Evolutionary conservation across 2,888 invertebrate genomes (phyloP), one percentile per base, ranked within the genome.

Genomic region (Zaprionus obscuricornis): DNA sequence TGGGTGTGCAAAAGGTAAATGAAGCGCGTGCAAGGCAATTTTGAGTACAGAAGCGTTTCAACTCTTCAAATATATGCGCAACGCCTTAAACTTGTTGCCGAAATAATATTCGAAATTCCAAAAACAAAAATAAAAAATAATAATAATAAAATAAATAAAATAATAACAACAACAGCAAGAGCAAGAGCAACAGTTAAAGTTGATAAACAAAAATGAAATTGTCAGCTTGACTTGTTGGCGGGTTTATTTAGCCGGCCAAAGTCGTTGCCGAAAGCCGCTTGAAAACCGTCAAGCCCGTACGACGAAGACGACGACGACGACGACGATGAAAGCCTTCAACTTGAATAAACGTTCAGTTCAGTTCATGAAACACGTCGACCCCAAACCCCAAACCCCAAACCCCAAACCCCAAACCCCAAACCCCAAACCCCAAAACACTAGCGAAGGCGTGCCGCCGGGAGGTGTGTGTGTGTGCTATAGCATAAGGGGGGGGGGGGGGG

Each of bases 221-320:
- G 84, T 55, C 67, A 58, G 66, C 79, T 84, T 75, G n/a, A n/a
- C n/a, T n/a, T n/a, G n/a, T n/a, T 71, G 75, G 84, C 81, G 84
- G 73, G 68, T 68, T 81, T 76, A 59, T 72, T 79, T 63, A 79
- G 84, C 64, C 81, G 60, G 70, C 50, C 46, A 68, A 72, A 72
- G 51, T 34, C 34, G 36, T 36, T 22, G 7, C 7, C 7, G 7
- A 22, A 22, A 22, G 22, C n/a, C n/a, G n/a, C n/a, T n/a, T n/a
- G 7, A 22, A 7, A 22, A 22, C 5, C 4, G 7, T 6, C 22
- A 22, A 22, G 22, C 7, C 4, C 5, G 5, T 6, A 22, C 22
- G 22, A 4, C 7, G 7, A 5, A 22, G 22, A 5, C 22, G 22
- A 22, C 7, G 7, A 22, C 7, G 24, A 27, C 16, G 22, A 39